Percentiles rank a stretch among this genome's conserved stretches.
phyloP scores from a whole-genome alignment of 2,113 vertebrate genomes.

The Beaufortia kweichowensis region DNA sequence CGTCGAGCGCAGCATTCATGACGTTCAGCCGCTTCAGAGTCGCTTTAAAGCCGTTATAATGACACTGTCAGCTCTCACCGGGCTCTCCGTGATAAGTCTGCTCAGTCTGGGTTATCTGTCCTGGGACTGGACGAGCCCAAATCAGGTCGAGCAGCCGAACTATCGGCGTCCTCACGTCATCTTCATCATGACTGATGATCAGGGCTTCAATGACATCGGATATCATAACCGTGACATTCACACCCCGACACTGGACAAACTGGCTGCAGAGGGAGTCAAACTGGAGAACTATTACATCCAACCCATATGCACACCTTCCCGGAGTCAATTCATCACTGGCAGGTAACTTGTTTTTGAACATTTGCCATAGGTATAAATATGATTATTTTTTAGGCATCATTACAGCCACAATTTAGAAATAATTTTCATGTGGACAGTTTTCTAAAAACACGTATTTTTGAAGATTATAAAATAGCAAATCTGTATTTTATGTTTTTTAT shows the following conservation, averaged over 20 bases:
- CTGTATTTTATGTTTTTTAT: no score
- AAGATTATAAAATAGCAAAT: no score
- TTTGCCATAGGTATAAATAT: not conserved
- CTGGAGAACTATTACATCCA: constrained; percentile 98
- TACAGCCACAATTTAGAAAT: no score
- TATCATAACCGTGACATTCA: constrained; percentile 93
- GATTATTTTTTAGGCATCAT: no score
- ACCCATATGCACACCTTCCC: constrained; percentile 94
- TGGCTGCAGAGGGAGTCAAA: constrained; percentile 92
- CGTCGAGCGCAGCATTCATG: not conserved
- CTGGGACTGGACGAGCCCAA: constrained; percentile 89
- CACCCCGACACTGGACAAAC: constrained; percentile 89
- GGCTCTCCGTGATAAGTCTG: constrained; percentile 90
- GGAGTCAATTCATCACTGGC: constrained; percentile 95
- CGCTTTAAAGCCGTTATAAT: constrained; percentile 57
- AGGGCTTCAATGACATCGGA: constrained; percentile 93
- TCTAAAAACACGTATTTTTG: no score
- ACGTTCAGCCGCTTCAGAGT: not conserved
- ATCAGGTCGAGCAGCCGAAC: constrained; percentile 77
- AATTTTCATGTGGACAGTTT: no score
- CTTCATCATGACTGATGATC: constrained; percentile 96
- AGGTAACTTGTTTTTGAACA: constrained; percentile 76
- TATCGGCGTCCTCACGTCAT: constrained; percentile 86
- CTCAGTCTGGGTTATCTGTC: constrained; percentile 93
- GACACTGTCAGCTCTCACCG: constrained; percentile 85